phyloP scores from a whole-genome alignment of 2,888 invertebrate species.

The Lamproptera curius region DNA sequence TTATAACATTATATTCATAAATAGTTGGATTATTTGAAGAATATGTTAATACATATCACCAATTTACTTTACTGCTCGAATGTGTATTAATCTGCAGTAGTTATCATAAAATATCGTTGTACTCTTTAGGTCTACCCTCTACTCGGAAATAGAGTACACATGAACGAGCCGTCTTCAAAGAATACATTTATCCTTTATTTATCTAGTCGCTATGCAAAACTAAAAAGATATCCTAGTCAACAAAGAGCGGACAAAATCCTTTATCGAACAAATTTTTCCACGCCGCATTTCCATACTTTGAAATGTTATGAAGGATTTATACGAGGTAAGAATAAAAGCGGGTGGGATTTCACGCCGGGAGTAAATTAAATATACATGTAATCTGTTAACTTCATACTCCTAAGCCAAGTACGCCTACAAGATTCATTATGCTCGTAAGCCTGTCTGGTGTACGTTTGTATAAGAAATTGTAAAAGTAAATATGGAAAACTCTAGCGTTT shows the following conservation, averaged over 20 bases:
- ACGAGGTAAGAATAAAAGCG: slow-evolving; percentile 28
- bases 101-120: not conserved
- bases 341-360: slow-evolving; percentile 24
- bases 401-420: slow-evolving; percentile 33
- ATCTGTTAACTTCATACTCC: slow-evolving; percentile 43
- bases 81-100: not conserved
- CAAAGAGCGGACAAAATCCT: slow-evolving; percentile 10
- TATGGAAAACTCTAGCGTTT: too few relatives aligned
- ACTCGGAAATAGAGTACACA: too few relatives aligned
- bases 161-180: not conserved
- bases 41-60: not conserved
- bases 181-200: not conserved
- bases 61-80: not conserved
- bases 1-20: slow-evolving; percentile 31
- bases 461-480: slow-evolving; percentile 25
- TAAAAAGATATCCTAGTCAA: slow-evolving; percentile 1
- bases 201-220: not conserved
- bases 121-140: too few relatives aligned
- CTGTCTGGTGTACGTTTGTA: slow-evolving; percentile 27
- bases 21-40: not conserved
- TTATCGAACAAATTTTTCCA: slow-evolving; percentile 19
- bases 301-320: slow-evolving; percentile 40
- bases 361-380: slow-evolving; percentile 49
- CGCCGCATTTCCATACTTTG: slow-evolving; percentile 22
- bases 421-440: slow-evolving; percentile 33